A percentile compares a stretch with the other conserved stretches of the same genome.
phyloP scores from a whole-genome alignment of 1,140 invertebrate species.

The Aleiodes sp. region DNA sequence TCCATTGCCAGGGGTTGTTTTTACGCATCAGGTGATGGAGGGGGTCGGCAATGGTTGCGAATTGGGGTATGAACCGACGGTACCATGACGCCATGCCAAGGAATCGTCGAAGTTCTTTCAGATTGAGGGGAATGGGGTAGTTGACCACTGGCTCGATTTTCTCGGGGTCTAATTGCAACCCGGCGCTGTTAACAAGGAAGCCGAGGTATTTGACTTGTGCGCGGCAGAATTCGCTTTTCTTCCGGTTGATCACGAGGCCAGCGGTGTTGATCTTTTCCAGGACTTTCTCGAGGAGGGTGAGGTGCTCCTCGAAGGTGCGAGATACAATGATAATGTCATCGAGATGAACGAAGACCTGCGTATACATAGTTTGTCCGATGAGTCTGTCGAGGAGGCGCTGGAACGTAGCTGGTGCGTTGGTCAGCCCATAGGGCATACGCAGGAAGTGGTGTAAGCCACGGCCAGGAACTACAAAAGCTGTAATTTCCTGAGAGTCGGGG shows the following conservation, averaged over 20 bases:
- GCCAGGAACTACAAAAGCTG: background rate
- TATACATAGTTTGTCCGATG: background rate
- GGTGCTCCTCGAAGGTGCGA: background rate
- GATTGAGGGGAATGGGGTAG: slow-evolving; percentile 46
- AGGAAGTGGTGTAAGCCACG: background rate
- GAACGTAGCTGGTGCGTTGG: background rate
- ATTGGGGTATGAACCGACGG: slow-evolving; percentile 51
- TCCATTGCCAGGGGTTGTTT: background rate
- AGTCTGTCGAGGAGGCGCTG: background rate
- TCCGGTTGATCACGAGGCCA: slow-evolving; percentile 39
- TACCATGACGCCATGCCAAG: slow-evolving; percentile 55
- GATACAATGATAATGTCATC: slow-evolving; percentile 14
- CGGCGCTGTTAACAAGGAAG: too few relatives aligned
- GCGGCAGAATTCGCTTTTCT: slow-evolving; percentile 53
- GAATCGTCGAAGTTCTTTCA: slow-evolving; percentile 50
- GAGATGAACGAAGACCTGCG: too few relatives aligned
- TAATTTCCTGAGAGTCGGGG: background rate
- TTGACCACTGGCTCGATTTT: slow-evolving; percentile 47
- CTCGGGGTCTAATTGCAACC: slow-evolving; percentile 46
- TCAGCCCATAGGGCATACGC: slow-evolving; percentile 8
- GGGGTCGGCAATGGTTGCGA: slow-evolving; percentile 45
- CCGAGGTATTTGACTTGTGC: slow-evolving; percentile 43
- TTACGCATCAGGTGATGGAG: slow-evolving; percentile 33
- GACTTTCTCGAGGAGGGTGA: background rate
- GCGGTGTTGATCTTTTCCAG: background rate